phyloP scores from a whole-genome alignment of 2,797 vertebrate genomes.

The Peromyscus aztecus region DNA sequence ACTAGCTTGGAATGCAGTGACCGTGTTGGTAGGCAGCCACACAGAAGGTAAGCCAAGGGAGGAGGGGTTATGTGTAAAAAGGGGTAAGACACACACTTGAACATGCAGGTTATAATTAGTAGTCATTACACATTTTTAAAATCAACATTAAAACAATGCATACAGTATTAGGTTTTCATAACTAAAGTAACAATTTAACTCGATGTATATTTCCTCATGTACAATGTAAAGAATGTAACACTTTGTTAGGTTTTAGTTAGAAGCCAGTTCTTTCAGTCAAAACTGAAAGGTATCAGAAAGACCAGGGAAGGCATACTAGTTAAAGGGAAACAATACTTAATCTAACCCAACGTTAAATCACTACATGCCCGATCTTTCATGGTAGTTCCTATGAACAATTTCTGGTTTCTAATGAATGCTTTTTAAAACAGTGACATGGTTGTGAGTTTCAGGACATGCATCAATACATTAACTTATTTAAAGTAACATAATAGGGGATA shows the following conservation, averaged over 20 bases:
- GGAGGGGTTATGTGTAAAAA: conserved; percentile 91
- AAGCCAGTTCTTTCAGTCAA: conserved; percentile 87
- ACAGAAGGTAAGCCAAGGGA: conserved; percentile 91
- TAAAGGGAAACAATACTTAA: conserved; percentile 92
- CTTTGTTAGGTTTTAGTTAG: conserved; percentile 86
- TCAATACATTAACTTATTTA: conserved; percentile 75
- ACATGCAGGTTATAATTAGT: conserved; percentile 92
- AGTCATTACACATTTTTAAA: conserved; percentile 90
- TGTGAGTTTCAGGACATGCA: conserved; percentile 78
- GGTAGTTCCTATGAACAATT: conserved; percentile 78
- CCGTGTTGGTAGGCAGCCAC: conserved; percentile 92
- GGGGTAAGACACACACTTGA: conserved; percentile 93
- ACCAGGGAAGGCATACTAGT: conserved; percentile 84
- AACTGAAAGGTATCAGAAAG: conserved; percentile 86
- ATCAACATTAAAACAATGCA: conserved; percentile 89
- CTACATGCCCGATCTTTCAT: conserved; percentile 77
- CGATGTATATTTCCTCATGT: conserved; percentile 90
- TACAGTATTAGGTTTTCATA: conserved; percentile 89
- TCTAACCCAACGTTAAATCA: conserved; percentile 73
- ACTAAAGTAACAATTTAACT: conserved; percentile 88
- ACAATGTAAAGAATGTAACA: conserved; percentile 89
- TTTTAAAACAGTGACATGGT: conserved; percentile 66
- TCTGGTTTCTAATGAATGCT: conserved; percentile 78
- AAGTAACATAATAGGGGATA: conserved; percentile 71
- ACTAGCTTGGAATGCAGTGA: conserved; percentile 95